Evolutionary conservation across 2,113 vertebrate species (phyloP).

Genomic region (Proterorhinus semilunaris): DNA sequence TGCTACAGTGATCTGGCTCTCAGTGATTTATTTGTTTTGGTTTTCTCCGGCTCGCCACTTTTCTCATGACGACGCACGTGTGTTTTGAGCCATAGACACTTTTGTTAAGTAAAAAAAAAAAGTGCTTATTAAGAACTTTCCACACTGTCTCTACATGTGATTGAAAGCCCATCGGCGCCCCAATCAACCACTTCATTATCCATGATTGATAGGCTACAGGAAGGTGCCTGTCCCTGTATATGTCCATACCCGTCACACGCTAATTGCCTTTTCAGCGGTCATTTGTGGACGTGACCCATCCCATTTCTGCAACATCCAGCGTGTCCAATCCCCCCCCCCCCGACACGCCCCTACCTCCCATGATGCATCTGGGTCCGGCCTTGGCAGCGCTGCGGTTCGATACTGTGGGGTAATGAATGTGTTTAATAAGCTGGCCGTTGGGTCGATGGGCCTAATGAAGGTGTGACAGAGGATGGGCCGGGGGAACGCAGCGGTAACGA

Average conservation of each 20-base stretch:
- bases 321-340: not conserved
- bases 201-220: constrained; percentile 63
- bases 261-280: constrained; percentile 8
- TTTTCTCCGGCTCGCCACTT: too few species aligned
- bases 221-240: constrained; percentile 20
- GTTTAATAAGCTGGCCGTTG: constrained; percentile 74
- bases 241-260: constrained; percentile 5
- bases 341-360: not conserved
- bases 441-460: constrained; percentile 78
- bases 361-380: constrained; percentile 51
- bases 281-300: constrained; percentile 9
- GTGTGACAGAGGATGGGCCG: constrained; percentile 69
- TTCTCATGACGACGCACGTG: too few species aligned
- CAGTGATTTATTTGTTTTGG: too few species aligned
- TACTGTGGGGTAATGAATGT: constrained; percentile 77
- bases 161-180: constrained; percentile 44
- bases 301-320: not conserved
- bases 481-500: constrained; percentile 62
- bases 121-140: not conserved
- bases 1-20: too few species aligned
- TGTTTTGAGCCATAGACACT: too few species aligned
- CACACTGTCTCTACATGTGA: constrained; percentile 28
- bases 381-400: constrained; percentile 61
- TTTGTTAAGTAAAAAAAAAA: not conserved
- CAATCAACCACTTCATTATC: constrained; percentile 66